These are phyloP conservation scores for Bungarus multicinctus DNA, from an alignment of 2,113 vertebrate genomes.

Conservation along the genomic window DNA sequence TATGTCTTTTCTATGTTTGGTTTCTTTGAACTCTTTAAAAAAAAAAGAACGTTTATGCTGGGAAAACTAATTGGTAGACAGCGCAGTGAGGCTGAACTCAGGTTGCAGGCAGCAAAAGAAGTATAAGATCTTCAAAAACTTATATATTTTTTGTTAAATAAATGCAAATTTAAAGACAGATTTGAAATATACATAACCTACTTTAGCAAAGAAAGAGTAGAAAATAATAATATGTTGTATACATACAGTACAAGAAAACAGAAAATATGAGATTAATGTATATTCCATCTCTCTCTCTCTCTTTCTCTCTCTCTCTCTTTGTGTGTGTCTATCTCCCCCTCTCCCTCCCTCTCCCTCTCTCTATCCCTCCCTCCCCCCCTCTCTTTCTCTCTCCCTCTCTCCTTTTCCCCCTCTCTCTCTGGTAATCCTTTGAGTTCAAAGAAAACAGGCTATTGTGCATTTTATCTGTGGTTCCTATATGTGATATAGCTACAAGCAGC, in stretches of 20 bases:
- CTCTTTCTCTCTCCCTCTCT: too few relatives aligned
- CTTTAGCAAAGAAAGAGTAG: not conserved
- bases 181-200: not conserved
- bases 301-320: not conserved
- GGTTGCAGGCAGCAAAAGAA: not conserved
- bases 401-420: too few relatives aligned
- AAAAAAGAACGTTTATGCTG: not conserved
- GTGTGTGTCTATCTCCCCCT: not conserved
- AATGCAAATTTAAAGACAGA: not conserved
- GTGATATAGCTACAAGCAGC: not conserved
- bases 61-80: not conserved
- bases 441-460: not conserved
- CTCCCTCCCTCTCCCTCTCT: fast-evolving
- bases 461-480: not conserved
- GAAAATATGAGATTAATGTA: not conserved
- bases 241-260: not conserved
- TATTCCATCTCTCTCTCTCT: not conserved
- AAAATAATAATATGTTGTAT: not conserved
- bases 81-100: not conserved
- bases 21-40: not conserved
- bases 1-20: not conserved
- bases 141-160: not conserved
- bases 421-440: not conserved
- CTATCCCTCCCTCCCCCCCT: too few relatives aligned
- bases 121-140: not conserved